Percentiles rank a stretch among this genome's conserved stretches.
Conservation (phyloP, 2,888 invertebrate species). For the Thyatira batis region DNA sequence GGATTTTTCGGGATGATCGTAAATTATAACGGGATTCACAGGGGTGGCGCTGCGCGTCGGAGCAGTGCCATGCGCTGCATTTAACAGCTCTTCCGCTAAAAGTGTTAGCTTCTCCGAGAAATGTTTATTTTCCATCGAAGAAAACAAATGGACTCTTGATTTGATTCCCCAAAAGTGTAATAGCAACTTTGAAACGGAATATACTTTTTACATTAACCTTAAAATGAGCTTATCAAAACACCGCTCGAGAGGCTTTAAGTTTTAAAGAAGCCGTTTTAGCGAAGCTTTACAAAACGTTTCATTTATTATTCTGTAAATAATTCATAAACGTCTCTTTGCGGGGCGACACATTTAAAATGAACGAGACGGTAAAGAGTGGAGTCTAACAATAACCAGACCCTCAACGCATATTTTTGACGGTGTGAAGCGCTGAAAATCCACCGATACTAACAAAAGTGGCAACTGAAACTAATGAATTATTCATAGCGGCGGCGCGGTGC, state of each 20-base stretch:
- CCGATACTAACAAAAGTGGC: conserved; percentile 82
- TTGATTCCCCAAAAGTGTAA: neutral
- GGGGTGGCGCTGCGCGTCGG: conserved; percentile 48
- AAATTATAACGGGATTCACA: conserved; percentile 76
- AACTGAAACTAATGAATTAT: conserved; percentile 83
- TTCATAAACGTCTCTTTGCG: conserved; percentile 37
- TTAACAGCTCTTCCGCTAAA: conserved; percentile 38
- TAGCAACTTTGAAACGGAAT: neutral
- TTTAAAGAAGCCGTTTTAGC: conserved; percentile 8
- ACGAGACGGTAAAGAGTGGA: conserved; percentile 60
- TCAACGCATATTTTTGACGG: conserved; percentile 78
- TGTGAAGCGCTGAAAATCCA: conserved; percentile 80
- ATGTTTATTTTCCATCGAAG: conserved; percentile 11
- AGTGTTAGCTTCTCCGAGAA: conserved; percentile 36
- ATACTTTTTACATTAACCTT: neutral
- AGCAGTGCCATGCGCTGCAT: conserved; percentile 11
- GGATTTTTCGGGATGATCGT: conserved; percentile 80
- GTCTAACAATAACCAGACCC: conserved; percentile 73
- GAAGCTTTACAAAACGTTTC: conserved; percentile 17
- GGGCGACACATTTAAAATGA: conserved; percentile 54
- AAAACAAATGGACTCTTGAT: conserved; percentile 1
- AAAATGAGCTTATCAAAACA: neutral
- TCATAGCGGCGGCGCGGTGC: conserved; percentile 80
- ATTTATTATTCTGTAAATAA: conserved; percentile 42
- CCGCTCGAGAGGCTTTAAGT: conserved; percentile 1